Conservation (phyloP, 1,140 invertebrate species). For the Samia ricini region DNA sequence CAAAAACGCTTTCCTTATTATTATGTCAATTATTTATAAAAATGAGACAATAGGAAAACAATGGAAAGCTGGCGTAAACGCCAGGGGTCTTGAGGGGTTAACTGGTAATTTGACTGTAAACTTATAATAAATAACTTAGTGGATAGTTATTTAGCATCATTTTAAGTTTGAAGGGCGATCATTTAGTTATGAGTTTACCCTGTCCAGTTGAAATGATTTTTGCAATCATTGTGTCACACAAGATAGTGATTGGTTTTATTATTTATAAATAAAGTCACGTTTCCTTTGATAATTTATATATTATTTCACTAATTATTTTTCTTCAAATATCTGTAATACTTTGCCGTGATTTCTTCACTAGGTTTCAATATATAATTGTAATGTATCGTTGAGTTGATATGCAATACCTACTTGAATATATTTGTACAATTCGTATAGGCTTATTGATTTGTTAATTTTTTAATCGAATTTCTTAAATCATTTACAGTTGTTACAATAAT, state of each 20-base stretch:
- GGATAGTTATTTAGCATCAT: constrained; percentile 8
- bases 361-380: constrained; percentile 10
- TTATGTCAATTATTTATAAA: no score
- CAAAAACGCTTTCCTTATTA: no score
- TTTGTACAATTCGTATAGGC: no score
- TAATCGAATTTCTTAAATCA: no score
- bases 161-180: constrained; percentile 21
- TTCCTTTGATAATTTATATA: constrained; percentile 40
- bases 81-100: no score
- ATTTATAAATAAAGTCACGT: constrained; percentile 32
- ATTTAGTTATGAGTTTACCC: constrained; percentile 37
- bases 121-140: not conserved
- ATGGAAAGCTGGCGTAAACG: no score
- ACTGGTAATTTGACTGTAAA: no score
- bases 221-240: constrained; percentile 30
- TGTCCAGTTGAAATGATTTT: constrained; percentile 19
- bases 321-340: constrained; percentile 2
- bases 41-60: no score
- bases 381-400: not conserved
- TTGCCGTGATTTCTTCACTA: constrained; percentile 4
- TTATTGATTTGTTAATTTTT: no score
- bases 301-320: constrained; percentile 13
- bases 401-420: no score
- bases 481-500: no score
- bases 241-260: not conserved